Percentiles rank a stretch among this genome's conserved stretches.
Conservation (phyloP, 2,888 invertebrate genomes). For the Leptinotarsa haldemani region DNA sequence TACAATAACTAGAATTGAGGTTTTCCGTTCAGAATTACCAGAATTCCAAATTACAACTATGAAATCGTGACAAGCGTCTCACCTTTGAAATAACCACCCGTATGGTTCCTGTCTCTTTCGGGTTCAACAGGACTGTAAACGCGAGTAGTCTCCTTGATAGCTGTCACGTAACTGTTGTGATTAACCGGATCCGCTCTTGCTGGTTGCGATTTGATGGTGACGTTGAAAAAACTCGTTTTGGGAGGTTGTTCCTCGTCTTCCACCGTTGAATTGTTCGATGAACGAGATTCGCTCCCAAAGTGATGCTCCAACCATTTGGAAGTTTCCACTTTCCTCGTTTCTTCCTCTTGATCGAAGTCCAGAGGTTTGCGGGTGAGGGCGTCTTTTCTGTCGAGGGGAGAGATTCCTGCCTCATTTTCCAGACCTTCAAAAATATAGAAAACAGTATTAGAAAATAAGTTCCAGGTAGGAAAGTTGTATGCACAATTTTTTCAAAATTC, state of each 20-base stretch:
- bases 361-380: conserved; percentile 83
- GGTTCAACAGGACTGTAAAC: conserved; percentile 64
- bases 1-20: too few species aligned
- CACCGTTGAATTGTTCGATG: conserved; percentile 77
- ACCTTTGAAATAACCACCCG: conserved; percentile 56
- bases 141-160: conserved; percentile 59
- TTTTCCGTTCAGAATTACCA: too few species aligned
- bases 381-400: conserved; percentile 78
- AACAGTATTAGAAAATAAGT: too few species aligned
- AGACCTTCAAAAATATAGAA: conserved; percentile 48
- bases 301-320: conserved; percentile 93
- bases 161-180: conserved; percentile 53
- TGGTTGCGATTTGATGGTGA: conserved; percentile 78
- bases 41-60: too few species aligned
- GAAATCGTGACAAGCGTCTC: conserved; percentile 9
- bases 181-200: conserved; percentile 59
- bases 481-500: too few species aligned
- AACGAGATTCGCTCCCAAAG: conserved; percentile 87
- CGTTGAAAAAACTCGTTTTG: conserved; percentile 81
- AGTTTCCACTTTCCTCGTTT: conserved; percentile 89
- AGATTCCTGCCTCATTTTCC: conserved; percentile 52
- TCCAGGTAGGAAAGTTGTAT: too few species aligned
- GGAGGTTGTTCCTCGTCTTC: conserved; percentile 72
- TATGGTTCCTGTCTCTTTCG: conserved; percentile 64
- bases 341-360: conserved; percentile 89